Evolutionary conservation across 1,140 invertebrate genomes (phyloP).

Genomic region (Hyphantria cunea): DNA sequence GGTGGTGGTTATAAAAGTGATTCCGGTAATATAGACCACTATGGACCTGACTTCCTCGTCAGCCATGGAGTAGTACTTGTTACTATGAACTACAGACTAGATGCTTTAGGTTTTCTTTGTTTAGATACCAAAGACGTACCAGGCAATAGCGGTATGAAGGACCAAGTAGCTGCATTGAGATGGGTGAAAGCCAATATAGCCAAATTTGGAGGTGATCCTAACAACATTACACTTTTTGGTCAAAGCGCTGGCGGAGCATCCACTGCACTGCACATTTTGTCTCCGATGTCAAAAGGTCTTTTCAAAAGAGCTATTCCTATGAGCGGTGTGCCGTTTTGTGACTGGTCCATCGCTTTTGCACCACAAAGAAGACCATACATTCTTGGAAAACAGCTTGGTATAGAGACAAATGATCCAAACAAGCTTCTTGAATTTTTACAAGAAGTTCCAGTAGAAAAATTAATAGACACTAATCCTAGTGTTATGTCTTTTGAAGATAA

Average conservation of each 20-base stretch:
- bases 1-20: constrained; percentile 73
- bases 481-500: constrained; percentile 45
- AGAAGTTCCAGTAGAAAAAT: constrained; percentile 61
- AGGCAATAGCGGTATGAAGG: constrained; percentile 65
- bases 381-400: constrained; percentile 48
- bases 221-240: constrained; percentile 90
- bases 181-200: constrained; percentile 64
- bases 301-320: constrained; percentile 52
- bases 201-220: constrained; percentile 87
- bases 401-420: constrained; percentile 46
- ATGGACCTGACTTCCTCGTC: constrained; percentile 85
- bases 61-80: constrained; percentile 85
- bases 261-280: constrained; percentile 44
- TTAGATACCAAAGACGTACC: constrained; percentile 73
- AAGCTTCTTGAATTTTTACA: constrained; percentile 74
- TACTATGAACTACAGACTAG: constrained; percentile 87
- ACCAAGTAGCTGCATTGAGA: constrained; percentile 62
- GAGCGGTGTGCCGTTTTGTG: constrained; percentile 51
- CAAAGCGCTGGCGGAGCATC: constrained; percentile 84
- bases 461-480: constrained; percentile 55
- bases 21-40: constrained; percentile 57
- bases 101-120: constrained; percentile 82
- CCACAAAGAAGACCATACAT: constrained; percentile 44
- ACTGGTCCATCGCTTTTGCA: constrained; percentile 45
- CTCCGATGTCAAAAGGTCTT: constrained; percentile 73